Conservation (phyloP, 1,140 invertebrate species). For the Drosophila grimshawi region DNA sequence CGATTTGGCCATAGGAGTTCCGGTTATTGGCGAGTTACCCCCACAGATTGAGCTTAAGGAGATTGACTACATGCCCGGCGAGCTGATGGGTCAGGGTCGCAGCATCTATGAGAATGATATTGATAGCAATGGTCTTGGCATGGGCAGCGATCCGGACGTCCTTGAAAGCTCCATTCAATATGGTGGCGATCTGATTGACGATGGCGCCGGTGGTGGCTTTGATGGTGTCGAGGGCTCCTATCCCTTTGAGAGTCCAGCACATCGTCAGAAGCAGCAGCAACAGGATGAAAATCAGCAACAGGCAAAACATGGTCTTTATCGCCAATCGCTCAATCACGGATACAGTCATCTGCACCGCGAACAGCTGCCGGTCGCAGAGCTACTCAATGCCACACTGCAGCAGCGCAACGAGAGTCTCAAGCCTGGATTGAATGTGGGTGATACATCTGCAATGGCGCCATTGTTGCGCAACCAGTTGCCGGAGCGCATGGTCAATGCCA, state of each 20-base stretch:
- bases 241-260: constrained; percentile 70
- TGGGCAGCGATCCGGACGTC: constrained; percentile 44
- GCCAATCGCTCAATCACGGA: constrained; percentile 28
- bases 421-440: not conserved
- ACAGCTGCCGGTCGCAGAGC: constrained; percentile 67
- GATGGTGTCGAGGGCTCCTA: constrained; percentile 80
- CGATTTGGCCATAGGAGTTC: constrained; percentile 82
- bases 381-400: constrained; percentile 64
- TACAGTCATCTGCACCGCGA: constrained; percentile 75
- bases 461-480: constrained; percentile 39
- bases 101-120: constrained; percentile 65
- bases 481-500: constrained; percentile 49
- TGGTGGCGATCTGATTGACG: constrained; percentile 79
- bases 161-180: constrained; percentile 80
- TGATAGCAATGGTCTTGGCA: constrained; percentile 57
- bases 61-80: constrained; percentile 83
- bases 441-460: constrained; percentile 63
- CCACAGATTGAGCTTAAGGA: constrained; percentile 84
- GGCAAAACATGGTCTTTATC: constrained; percentile 11
- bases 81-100: constrained; percentile 44
- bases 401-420: constrained; percentile 39
- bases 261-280: constrained; percentile 43
- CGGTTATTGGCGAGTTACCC: constrained; percentile 82
- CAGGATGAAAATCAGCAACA: constrained; percentile 10
- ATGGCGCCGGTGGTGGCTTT: constrained; percentile 77